phyloP scores from a whole-genome alignment of 2,113 vertebrate genomes.

The Myiozetetes cayanensis region DNA sequence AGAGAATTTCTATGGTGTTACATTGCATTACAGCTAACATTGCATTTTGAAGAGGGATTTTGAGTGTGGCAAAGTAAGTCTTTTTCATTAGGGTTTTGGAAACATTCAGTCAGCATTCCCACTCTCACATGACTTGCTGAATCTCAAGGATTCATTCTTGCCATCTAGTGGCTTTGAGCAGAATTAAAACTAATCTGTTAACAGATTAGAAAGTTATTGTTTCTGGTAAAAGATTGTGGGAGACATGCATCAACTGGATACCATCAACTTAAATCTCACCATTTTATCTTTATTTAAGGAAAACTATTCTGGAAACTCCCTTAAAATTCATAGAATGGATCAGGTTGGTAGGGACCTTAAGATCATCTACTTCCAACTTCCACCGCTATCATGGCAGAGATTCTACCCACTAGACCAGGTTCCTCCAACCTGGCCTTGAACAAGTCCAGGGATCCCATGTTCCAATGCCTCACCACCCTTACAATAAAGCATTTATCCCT shows the following conservation, averaged over 20 bases:
- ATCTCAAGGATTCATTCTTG: background rate
- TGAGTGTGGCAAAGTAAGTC: background rate
- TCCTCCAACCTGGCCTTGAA: background rate
- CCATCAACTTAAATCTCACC: background rate
- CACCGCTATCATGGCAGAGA: background rate
- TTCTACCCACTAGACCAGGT: background rate
- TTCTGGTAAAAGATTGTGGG: background rate
- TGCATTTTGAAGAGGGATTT: background rate
- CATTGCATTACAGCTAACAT: background rate
- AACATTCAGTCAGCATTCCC: background rate
- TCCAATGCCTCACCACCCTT: background rate
- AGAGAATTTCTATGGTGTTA: background rate
- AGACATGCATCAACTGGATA: background rate
- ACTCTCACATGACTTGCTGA: background rate
- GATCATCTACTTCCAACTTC: background rate
- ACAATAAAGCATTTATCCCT: background rate
- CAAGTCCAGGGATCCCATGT: background rate
- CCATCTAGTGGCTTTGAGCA: slow-evolving; percentile 7
- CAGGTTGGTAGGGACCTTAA: background rate
- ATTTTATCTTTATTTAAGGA: background rate
- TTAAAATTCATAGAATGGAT: background rate
- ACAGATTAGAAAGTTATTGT: background rate
- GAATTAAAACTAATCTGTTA: background rate
- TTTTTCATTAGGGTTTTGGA: background rate
- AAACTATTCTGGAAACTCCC: background rate